Percentiles rank a stretch among this genome's conserved stretches.
These are phyloP conservation scores for Dicyrtomina minuta DNA, from an alignment of 2,888 invertebrate genomes.

Conservation along the genomic window DNA sequence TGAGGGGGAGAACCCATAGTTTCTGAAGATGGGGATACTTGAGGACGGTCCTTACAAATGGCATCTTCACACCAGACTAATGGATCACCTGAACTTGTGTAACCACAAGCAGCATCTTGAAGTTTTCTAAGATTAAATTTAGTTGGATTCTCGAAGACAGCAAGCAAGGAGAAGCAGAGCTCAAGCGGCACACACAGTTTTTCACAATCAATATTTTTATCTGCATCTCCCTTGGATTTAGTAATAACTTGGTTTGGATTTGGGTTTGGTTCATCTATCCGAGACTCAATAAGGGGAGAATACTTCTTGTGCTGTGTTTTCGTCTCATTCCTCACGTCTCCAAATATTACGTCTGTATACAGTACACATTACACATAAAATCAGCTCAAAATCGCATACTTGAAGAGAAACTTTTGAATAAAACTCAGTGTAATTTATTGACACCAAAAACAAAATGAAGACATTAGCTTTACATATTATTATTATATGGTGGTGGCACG, in stretches of 20 bases:
- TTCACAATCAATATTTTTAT: conserved; percentile 3
- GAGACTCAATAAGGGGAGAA: not conserved
- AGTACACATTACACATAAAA: too few species aligned
- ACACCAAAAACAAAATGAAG: too few species aligned
- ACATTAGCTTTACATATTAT: too few species aligned
- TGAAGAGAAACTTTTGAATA: too few species aligned
- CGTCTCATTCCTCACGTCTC: not conserved
- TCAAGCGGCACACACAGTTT: conserved; percentile 33
- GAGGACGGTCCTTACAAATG: conserved; percentile 12
- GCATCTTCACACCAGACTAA: conserved; percentile 33
- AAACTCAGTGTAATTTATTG: too few species aligned
- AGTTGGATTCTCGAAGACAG: conserved; percentile 22
- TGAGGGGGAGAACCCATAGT: not conserved
- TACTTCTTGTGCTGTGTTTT: too few species aligned
- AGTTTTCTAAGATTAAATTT: conserved; percentile 11
- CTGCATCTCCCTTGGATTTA: not conserved
- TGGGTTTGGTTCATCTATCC: too few species aligned
- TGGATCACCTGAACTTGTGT: conserved; percentile 27
- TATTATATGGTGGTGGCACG: too few species aligned
- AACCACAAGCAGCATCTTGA: conserved; percentile 33
- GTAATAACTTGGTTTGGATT: too few species aligned
- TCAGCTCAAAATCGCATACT: too few species aligned
- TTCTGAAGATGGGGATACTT: not conserved
- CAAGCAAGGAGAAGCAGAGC: conserved; percentile 25
- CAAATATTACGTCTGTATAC: conserved; percentile 6